These are phyloP conservation scores for Volucella zonaria DNA, from an alignment of 2,888 invertebrate genomes.

Conservation along the genomic window DNA sequence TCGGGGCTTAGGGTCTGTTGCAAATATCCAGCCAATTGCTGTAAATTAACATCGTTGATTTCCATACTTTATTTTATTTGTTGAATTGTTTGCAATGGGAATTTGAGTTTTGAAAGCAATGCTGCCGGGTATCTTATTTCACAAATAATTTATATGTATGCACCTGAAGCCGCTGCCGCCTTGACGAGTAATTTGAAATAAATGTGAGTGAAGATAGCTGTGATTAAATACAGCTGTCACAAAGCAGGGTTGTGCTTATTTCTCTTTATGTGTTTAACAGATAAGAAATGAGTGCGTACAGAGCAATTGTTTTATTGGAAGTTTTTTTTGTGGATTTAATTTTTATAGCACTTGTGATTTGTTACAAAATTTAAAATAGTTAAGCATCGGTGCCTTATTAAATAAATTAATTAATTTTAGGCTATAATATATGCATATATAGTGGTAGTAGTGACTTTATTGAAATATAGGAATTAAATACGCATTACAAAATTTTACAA, in stretches of 20 bases:
- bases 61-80: slow-evolving; percentile 86
- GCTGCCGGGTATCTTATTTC: too few species aligned
- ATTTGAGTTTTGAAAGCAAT: too few species aligned
- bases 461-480: too few species aligned
- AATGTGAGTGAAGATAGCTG: slow-evolving; percentile 41
- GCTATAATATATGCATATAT: too few species aligned
- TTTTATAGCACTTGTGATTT: too few species aligned
- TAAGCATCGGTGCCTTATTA: too few species aligned
- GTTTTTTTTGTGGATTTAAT: background rate
- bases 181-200: slow-evolving; percentile 59
- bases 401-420: too few species aligned
- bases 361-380: too few species aligned
- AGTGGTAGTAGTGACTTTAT: too few species aligned
- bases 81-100: background rate
- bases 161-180: slow-evolving; percentile 55
- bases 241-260: slow-evolving; percentile 25
- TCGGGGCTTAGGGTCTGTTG: slow-evolving; percentile 95
- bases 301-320: background rate
- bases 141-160: too few species aligned
- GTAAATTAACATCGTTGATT: slow-evolving; percentile 92
- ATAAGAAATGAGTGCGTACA: slow-evolving; percentile 27
- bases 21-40: slow-evolving; percentile 91
- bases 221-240: slow-evolving; percentile 46
- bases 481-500: too few species aligned
- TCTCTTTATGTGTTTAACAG: background rate